These are phyloP conservation scores for Hylia prasina DNA, from an alignment of 2,113 vertebrate genomes.

Conservation along the genomic window DNA sequence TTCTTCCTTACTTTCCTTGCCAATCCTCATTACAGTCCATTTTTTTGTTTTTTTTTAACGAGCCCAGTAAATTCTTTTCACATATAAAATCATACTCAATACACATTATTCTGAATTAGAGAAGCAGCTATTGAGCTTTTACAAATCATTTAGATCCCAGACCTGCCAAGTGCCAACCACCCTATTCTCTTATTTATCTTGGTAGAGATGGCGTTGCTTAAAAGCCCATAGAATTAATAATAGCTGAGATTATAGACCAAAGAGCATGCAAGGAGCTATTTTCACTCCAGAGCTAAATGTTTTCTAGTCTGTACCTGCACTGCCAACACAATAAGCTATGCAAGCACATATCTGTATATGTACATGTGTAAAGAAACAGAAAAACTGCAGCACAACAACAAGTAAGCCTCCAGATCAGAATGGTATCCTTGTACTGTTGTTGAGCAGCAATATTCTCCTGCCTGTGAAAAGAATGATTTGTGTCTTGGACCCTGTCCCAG, in stretches of 20 bases:
- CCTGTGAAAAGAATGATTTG: neutral
- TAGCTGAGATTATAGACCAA: neutral
- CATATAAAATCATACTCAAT: neutral
- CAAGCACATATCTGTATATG: accelerated
- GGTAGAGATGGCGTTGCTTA: neutral
- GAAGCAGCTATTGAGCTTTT: neutral
- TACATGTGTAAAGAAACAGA: neutral
- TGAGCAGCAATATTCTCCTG: neutral
- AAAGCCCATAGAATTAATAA: neutral
- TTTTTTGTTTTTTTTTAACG: neutral
- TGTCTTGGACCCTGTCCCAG: constrained; percentile 13
- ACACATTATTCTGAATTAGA: neutral
- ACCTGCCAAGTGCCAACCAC: neutral
- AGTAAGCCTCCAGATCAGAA: neutral
- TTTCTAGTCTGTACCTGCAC: neutral
- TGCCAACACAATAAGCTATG: neutral
- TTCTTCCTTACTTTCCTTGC: neutral
- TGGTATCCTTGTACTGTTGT: neutral
- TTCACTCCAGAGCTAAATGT: neutral
- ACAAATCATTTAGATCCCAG: neutral
- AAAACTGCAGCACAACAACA: neutral
- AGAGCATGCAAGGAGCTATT: neutral
- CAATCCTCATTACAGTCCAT: neutral
- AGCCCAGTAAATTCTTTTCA: neutral
- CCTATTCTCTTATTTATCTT: neutral